These are phyloP conservation scores for Atrina japonica DNA, from an alignment of 2,888 invertebrate genomes.

Conservation along the genomic window DNA sequence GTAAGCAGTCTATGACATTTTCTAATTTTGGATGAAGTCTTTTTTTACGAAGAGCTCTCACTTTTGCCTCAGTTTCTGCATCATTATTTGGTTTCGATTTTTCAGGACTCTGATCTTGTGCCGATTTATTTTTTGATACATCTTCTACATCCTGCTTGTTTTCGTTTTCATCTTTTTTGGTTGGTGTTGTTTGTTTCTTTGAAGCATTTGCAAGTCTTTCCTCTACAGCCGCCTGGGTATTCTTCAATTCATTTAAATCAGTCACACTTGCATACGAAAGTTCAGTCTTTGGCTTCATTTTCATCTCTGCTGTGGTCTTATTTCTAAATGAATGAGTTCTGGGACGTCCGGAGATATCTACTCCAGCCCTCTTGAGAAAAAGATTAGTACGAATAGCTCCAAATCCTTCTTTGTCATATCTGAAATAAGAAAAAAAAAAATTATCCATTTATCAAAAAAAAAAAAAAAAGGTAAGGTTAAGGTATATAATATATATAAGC, in stretches of 20 bases:
- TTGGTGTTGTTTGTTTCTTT: neutral
- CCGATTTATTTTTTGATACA: slow-evolving; percentile 23
- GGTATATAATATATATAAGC: too few species aligned
- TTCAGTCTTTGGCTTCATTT: slow-evolving; percentile 33
- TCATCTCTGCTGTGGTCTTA: slow-evolving; percentile 8
- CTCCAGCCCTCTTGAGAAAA: slow-evolving; percentile 60
- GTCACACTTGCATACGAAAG: too few species aligned
- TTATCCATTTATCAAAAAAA: too few species aligned
- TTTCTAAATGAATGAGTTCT: slow-evolving; percentile 33
- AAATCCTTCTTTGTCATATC: slow-evolving; percentile 64
- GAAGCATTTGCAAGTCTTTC: neutral
- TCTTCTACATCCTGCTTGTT: slow-evolving; percentile 5
- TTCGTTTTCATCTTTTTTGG: slow-evolving; percentile 10
- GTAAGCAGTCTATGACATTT: slow-evolving; percentile 62
- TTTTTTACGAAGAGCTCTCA: slow-evolving; percentile 36
- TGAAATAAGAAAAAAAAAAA: slow-evolving; percentile 34
- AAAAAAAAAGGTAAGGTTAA: too few species aligned
- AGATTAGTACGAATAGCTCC: slow-evolving; percentile 58
- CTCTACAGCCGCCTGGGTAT: too few species aligned
- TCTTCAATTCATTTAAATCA: too few species aligned
- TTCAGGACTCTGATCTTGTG: slow-evolving; percentile 4
- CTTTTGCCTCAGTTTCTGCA: slow-evolving; percentile 24
- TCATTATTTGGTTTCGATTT: slow-evolving; percentile 11
- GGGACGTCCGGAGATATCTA: slow-evolving; percentile 55
- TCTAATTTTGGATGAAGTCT: slow-evolving; percentile 59